These are phyloP conservation scores for Micrasema minimum DNA, from an alignment of 1,140 invertebrate genomes.

Conservation along the genomic window DNA sequence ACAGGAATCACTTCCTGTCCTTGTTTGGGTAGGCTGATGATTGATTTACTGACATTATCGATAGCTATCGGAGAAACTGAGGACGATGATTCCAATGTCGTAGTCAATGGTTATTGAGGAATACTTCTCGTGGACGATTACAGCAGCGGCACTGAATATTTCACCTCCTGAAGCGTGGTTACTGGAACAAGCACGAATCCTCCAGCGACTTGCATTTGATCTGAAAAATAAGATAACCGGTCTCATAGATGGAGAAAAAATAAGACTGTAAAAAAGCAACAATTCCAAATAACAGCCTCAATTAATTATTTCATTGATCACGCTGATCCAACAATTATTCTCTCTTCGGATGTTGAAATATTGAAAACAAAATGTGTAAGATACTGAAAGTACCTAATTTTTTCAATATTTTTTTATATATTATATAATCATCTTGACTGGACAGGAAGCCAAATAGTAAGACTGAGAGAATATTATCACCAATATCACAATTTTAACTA, in stretches of 20 bases:
- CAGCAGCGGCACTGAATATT: not conserved
- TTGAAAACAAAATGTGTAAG: not conserved
- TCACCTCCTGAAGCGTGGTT: conserved; percentile 28
- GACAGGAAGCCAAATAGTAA: too few relatives aligned
- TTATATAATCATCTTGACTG: too few relatives aligned
- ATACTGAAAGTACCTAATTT: not conserved
- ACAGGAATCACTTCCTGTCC: conserved; percentile 51
- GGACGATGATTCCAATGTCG: conserved; percentile 31
- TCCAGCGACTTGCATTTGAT: conserved; percentile 4
- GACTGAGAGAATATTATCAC: too few relatives aligned
- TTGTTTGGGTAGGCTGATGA: conserved; percentile 35
- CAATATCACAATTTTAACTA: too few relatives aligned
- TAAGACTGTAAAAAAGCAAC: not conserved
- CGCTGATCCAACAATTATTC: not conserved
- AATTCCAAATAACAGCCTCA: not conserved
- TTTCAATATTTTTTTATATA: too few relatives aligned
- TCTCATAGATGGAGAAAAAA: not conserved
- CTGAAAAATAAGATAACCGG: not conserved
- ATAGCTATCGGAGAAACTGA: conserved; percentile 13
- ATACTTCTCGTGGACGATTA: conserved; percentile 22
- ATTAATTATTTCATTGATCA: not conserved
- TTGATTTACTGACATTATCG: not conserved
- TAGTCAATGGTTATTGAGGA: conserved; percentile 25
- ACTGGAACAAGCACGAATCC: conserved; percentile 39
- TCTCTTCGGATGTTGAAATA: not conserved